A percentile compares a stretch with the other conserved stretches of the same genome.
phyloP scores from a whole-genome alignment of 2,797 vertebrate species.

The Poeciliopsis infans region DNA sequence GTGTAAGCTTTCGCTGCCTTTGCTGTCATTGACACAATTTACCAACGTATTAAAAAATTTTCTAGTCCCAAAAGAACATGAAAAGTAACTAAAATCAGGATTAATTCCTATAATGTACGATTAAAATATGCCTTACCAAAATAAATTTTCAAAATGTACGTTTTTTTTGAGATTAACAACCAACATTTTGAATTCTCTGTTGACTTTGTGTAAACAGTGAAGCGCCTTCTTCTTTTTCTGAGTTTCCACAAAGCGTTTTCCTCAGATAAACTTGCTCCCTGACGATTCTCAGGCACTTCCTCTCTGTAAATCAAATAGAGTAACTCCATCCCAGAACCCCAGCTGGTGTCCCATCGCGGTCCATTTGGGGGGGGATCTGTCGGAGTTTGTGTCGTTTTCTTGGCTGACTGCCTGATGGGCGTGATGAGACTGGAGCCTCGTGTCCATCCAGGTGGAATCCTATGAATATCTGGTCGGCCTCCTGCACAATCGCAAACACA shows the following conservation, averaged over 20 bases:
- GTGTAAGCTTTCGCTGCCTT: neutral
- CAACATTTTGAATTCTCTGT: neutral
- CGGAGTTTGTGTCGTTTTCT: conserved; percentile 62
- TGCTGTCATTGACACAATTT: neutral
- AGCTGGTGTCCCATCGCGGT: conserved; percentile 31
- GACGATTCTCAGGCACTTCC: neutral
- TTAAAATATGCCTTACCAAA: neutral
- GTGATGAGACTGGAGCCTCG: conserved; percentile 36
- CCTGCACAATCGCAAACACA: neutral
- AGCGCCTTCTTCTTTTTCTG: conserved; percentile 29
- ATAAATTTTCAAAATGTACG: neutral
- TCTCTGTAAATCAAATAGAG: conserved; percentile 38
- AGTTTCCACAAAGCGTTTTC: neutral
- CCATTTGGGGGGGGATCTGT: conserved; percentile 42
- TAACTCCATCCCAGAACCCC: conserved; percentile 54
- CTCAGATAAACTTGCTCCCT: conserved; percentile 17
- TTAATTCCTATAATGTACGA: neutral
- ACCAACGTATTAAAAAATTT: neutral
- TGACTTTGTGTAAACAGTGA: conserved; percentile 44
- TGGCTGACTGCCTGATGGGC: conserved; percentile 63
- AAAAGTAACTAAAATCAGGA: neutral
- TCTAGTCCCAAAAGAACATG: neutral
- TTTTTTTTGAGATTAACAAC: neutral
- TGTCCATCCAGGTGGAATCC: conserved; percentile 76
- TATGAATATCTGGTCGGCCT: conserved; percentile 77